These are phyloP conservation scores for Hypotaenidia okinawae DNA, from an alignment of 2,797 vertebrate genomes.

Conservation along the genomic window DNA sequence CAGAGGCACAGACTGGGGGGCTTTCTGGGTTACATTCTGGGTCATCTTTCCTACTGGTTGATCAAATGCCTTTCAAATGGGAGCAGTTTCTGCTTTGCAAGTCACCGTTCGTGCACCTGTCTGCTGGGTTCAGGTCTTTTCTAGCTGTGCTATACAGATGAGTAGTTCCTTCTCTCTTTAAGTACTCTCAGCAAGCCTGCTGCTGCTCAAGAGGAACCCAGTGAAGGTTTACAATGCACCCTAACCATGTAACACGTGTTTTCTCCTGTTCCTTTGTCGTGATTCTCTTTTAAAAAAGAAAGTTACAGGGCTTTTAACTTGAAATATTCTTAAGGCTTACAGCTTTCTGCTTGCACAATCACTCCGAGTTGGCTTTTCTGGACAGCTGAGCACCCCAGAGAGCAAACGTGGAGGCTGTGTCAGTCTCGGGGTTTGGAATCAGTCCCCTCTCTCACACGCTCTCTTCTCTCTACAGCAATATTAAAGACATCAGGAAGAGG, in stretches of 20 bases:
- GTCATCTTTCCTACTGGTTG: not conserved
- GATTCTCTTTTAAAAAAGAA: not conserved
- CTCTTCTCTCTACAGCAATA: slow-evolving; percentile 78
- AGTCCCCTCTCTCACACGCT: not conserved
- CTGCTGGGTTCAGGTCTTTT: not conserved
- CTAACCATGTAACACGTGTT: not conserved
- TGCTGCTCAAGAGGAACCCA: not conserved
- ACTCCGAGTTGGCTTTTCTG: not conserved
- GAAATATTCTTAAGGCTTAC: not conserved
- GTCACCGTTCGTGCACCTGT: not conserved
- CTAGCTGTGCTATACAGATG: not conserved
- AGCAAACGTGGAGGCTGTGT: not conserved
- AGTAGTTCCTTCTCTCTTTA: not conserved
- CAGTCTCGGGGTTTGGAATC: not conserved
- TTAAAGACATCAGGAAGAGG: slow-evolving; percentile 88
- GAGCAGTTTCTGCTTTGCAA: not conserved
- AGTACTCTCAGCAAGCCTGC: not conserved
- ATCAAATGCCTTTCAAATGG: not conserved
- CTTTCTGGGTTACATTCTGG: not conserved
- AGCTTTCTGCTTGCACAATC: not conserved
- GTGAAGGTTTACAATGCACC: not conserved
- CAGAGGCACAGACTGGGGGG: not conserved
- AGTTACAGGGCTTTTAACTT: not conserved
- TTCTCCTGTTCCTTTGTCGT: not conserved
- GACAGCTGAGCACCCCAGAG: fast-evolving